These are phyloP conservation scores for Chaetodon auriga DNA, from an alignment of 2,113 vertebrate species.

Conservation along the genomic window DNA sequence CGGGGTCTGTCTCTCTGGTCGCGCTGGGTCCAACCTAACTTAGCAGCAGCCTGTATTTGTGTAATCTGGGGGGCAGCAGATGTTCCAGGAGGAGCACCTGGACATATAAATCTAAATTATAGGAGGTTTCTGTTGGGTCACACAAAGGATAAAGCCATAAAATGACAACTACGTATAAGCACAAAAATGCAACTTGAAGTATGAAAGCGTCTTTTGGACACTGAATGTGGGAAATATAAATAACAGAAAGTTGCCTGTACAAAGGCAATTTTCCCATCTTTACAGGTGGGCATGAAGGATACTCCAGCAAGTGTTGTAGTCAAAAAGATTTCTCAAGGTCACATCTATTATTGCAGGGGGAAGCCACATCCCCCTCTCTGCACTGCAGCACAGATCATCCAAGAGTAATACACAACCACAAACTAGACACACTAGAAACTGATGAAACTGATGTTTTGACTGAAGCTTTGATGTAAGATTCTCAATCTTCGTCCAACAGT, in stretches of 20 bases:
- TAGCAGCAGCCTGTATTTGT: constrained; percentile 36
- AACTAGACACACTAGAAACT: too few species aligned
- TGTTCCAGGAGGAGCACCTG: constrained; percentile 52
- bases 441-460: neutral
- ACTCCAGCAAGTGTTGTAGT: neutral
- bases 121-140: constrained; percentile 22
- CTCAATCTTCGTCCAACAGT: neutral
- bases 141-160: constrained; percentile 15
- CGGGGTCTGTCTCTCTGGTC: constrained; percentile 28
- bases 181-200: neutral
- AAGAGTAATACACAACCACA: neutral
- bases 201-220: neutral
- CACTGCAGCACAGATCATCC: constrained; percentile 11
- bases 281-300: neutral
- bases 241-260: neutral
- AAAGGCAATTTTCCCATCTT: neutral
- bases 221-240: neutral
- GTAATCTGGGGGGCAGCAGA: constrained; percentile 48
- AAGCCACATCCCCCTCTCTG: constrained; percentile 25
- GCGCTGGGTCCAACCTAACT: constrained; percentile 16
- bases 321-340: constrained; percentile 40
- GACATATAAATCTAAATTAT: constrained; percentile 16
- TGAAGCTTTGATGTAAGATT: neutral
- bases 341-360: constrained; percentile 30
- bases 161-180: neutral